Percentiles rank a stretch among this genome's conserved stretches.
Evolutionary conservation across 2,888 invertebrate genomes (phyloP).

Genomic region (Lochmaea capreae): DNA sequence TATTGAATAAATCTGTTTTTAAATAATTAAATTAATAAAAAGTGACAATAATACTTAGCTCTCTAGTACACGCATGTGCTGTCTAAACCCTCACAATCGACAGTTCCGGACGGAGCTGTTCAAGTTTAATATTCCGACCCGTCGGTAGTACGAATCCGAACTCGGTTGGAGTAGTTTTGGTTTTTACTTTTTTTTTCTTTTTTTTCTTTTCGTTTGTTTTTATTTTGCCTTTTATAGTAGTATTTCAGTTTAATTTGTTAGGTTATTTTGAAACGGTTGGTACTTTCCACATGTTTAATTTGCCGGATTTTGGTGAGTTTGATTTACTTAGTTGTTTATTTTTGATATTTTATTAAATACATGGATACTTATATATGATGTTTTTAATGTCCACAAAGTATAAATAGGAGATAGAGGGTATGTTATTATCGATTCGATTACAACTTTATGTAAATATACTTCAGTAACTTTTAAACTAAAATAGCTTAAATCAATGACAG

Average conservation of each 20-base stretch:
- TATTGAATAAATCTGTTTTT: neutral
- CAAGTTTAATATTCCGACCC: slow-evolving; percentile 23
- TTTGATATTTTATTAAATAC: neutral
- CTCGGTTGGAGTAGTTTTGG: slow-evolving; percentile 52
- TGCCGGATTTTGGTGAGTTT: slow-evolving; percentile 48
- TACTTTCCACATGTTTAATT: slow-evolving; percentile 42
- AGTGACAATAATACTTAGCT: slow-evolving; percentile 1
- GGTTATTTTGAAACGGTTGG: slow-evolving; percentile 43
- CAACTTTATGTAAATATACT: slow-evolving; percentile 1
- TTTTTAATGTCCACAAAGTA: neutral
- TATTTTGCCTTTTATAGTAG: slow-evolving; percentile 55
- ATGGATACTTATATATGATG: neutral
- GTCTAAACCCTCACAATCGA: slow-evolving; percentile 24
- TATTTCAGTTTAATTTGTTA: slow-evolving; percentile 39
- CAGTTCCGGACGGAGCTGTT: slow-evolving; percentile 28
- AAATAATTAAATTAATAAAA: slow-evolving; percentile 13
- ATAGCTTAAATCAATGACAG: neutral
- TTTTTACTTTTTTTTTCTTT: slow-evolving; percentile 57
- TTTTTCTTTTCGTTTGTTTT: slow-evolving; percentile 58
- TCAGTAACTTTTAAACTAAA: slow-evolving; percentile 2
- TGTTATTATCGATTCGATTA: slow-evolving; percentile 10
- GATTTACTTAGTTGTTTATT: slow-evolving; percentile 11
- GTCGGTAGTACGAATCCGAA: slow-evolving; percentile 49
- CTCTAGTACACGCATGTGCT: slow-evolving; percentile 22
- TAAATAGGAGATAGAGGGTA: slow-evolving; percentile 7